These are phyloP conservation scores for Polyergus mexicanus DNA, from an alignment of 1,140 invertebrate species.

Conservation along the genomic window DNA sequence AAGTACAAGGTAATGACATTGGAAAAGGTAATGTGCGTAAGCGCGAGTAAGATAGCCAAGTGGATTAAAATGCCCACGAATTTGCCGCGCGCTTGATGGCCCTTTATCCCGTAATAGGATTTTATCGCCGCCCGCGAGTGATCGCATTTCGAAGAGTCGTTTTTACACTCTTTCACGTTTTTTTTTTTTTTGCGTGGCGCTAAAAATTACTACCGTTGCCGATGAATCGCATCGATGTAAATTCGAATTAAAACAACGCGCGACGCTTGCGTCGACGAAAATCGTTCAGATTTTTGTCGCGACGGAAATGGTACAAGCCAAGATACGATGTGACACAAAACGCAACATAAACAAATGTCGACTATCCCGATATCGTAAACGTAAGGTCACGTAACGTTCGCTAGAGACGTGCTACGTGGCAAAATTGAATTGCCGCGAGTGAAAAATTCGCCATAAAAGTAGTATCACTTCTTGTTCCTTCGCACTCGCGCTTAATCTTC, in stretches of 20 bases:
- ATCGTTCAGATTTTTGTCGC: neutral
- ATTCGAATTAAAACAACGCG: neutral
- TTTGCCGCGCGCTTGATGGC: neutral
- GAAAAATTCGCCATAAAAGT: constrained; percentile 54
- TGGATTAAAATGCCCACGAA: constrained; percentile 43
- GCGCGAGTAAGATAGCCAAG: neutral
- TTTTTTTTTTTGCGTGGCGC: neutral
- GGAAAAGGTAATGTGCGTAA: neutral
- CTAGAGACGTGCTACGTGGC: constrained; percentile 18
- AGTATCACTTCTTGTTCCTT: neutral
- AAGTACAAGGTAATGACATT: constrained; percentile 91
- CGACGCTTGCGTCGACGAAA: neutral
- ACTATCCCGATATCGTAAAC: constrained; percentile 37
- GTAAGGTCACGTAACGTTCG: constrained; percentile 45
- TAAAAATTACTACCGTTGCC: neutral
- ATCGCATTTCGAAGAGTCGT: neutral
- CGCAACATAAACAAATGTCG: constrained; percentile 45
- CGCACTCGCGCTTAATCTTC: constrained; percentile 62
- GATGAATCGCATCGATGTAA: neutral
- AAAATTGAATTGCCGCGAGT: constrained; percentile 63
- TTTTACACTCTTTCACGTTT: constrained; percentile 23
- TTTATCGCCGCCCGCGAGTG: neutral
- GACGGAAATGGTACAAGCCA: neutral
- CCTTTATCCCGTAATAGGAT: constrained; percentile 32
- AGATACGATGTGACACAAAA: constrained; percentile 38